Conservation (phyloP, 1,140 invertebrate species). For the Monomorium pharaonis region DNA sequence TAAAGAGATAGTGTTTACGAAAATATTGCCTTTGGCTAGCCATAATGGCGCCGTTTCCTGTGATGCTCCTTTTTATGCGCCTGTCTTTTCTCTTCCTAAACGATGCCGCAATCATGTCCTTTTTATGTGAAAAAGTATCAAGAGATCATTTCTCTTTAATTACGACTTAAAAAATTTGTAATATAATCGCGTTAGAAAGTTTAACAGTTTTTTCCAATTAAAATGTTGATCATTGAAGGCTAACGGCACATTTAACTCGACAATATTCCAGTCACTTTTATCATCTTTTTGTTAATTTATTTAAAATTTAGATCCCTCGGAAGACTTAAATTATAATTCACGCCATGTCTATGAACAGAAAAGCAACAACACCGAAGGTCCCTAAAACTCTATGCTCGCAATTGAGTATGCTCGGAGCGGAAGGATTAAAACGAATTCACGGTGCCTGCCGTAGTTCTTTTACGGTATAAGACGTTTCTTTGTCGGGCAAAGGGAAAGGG, state of each 20-base stretch:
- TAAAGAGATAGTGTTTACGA: constrained; percentile 5
- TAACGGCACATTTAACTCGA: neutral
- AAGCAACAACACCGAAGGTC: neutral
- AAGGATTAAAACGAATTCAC: constrained; percentile 27
- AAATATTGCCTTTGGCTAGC: constrained; percentile 25
- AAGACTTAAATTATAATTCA: neutral
- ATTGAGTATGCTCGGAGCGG: neutral
- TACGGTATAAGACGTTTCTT: neutral
- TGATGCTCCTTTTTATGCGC: neutral
- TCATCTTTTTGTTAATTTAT: neutral
- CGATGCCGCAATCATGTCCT: neutral
- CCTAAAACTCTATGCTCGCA: neutral
- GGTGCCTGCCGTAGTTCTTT: neutral
- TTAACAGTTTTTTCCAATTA: neutral
- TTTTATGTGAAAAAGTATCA: neutral
- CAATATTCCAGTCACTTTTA: neutral
- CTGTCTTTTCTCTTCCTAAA: constrained; percentile 11
- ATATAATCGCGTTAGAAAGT: neutral
- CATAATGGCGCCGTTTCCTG: neutral
- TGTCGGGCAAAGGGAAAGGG: neutral
- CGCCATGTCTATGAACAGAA: neutral
- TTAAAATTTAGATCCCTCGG: neutral
- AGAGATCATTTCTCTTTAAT: neutral
- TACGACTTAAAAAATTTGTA: neutral
- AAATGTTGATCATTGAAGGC: neutral